Conservation (phyloP, 2,888 invertebrate genomes). For the Tridacna crocea region DNA sequence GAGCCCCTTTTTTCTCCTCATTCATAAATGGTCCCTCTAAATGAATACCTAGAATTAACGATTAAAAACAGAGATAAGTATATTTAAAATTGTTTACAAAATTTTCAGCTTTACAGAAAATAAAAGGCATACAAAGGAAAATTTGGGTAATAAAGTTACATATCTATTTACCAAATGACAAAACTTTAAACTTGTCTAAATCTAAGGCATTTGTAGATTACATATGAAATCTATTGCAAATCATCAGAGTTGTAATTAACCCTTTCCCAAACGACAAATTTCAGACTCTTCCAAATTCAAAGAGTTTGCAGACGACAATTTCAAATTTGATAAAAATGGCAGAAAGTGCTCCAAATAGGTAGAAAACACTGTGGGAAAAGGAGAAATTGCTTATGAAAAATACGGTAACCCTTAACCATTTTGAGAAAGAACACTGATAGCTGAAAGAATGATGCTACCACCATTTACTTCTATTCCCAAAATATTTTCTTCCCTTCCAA, state of each 20-base stretch:
- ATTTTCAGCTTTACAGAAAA: neutral
- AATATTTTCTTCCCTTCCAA: neutral
- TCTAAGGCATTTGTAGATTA: no score
- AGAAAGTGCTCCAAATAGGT: no score
- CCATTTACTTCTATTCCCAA: neutral
- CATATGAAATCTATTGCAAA: no score
- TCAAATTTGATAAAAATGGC: no score
- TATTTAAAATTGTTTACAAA: neutral
- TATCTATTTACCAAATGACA: no score
- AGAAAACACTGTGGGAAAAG: neutral
- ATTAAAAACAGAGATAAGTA: neutral
- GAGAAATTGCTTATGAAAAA: neutral
- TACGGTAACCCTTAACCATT: neutral
- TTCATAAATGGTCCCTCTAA: conserved; percentile 99
- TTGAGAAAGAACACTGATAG: neutral
- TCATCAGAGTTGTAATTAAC: no score
- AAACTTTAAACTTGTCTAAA: no score
- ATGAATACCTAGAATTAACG: conserved; percentile 87
- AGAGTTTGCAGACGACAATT: no score
- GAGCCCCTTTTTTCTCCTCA: conserved; percentile 95
- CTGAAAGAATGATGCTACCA: neutral
- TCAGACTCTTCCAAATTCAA: no score
- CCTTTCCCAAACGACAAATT: no score
- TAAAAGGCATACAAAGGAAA: neutral
- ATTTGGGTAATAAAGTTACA: no score